Percentiles rank a stretch among this genome's conserved stretches.
Evolutionary conservation across 2,888 invertebrate species (phyloP).

Genomic region (Listrodromus nycthemerus): DNA sequence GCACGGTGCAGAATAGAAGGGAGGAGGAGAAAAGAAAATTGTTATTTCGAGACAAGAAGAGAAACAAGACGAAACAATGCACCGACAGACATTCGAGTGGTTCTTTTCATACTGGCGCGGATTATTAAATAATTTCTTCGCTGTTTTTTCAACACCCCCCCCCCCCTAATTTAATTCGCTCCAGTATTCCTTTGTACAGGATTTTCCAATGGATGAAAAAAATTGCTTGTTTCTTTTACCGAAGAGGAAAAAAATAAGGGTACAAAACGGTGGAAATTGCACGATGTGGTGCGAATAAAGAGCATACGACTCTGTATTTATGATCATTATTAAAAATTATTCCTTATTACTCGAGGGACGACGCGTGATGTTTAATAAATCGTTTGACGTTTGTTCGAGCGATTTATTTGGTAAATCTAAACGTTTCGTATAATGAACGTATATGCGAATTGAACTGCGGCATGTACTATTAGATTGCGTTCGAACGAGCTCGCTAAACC

Average conservation of each 20-base stretch:
- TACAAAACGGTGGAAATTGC: not conserved
- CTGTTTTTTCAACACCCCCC: not conserved
- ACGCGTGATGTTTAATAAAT: not conserved
- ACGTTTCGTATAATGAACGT: not conserved
- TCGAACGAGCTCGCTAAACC: not conserved
- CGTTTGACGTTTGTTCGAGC: not conserved
- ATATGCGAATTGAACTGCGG: not conserved
- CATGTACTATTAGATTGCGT: not conserved
- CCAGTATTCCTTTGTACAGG: not conserved
- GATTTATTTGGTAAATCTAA: not conserved
- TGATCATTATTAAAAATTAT: not conserved
- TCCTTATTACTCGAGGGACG: not conserved
- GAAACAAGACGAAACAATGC: slow-evolving; percentile 2
- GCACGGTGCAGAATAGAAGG: not conserved
- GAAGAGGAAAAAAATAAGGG: not conserved
- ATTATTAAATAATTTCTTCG: slow-evolving; percentile 11
- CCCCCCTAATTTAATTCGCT: too few relatives aligned
- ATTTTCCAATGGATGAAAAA: not conserved
- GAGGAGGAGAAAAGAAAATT: not conserved
- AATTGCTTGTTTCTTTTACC: not conserved
- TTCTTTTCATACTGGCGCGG: not conserved
- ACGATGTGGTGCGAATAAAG: not conserved
- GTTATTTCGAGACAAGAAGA: slow-evolving; percentile 18
- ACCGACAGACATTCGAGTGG: not conserved
- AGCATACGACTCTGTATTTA: not conserved